A percentile compares a stretch with the other conserved stretches of the same genome.
Conservation (phyloP, 2,113 vertebrate genomes). For the Smithornis capensis region DNA sequence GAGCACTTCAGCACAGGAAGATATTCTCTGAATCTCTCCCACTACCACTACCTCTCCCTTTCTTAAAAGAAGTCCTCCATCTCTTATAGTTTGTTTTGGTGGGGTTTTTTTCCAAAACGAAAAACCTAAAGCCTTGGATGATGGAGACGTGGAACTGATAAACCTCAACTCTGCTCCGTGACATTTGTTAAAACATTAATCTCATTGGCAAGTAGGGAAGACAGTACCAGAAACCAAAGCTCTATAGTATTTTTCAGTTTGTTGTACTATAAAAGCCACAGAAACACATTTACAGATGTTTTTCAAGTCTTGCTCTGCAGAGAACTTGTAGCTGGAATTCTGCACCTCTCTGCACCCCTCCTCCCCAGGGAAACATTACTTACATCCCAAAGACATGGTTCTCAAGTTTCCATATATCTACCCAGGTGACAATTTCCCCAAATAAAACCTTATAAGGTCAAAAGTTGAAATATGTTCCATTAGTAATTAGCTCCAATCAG, state of each 20-base stretch:
- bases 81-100: neutral
- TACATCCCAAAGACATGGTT: neutral
- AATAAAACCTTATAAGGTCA: neutral
- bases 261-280: neutral
- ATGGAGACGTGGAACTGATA: neutral
- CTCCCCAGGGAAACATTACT: neutral
- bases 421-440: neutral
- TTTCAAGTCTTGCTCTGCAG: neutral
- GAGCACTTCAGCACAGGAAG: neutral
- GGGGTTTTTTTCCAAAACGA: neutral
- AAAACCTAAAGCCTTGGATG: neutral
- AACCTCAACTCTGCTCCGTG: neutral
- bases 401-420: neutral
- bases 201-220: neutral
- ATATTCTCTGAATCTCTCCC: neutral
- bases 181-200: neutral
- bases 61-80: neutral
- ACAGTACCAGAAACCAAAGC: neutral
- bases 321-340: neutral
- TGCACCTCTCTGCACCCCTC: neutral
- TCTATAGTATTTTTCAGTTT: neutral
- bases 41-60: fast-evolving
- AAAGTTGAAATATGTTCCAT: neutral
- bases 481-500: neutral
- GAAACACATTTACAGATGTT: neutral